phyloP scores from a whole-genome alignment of 64 coral and sea anemone genomes.

The Stichodactyla helianthus region DNA sequence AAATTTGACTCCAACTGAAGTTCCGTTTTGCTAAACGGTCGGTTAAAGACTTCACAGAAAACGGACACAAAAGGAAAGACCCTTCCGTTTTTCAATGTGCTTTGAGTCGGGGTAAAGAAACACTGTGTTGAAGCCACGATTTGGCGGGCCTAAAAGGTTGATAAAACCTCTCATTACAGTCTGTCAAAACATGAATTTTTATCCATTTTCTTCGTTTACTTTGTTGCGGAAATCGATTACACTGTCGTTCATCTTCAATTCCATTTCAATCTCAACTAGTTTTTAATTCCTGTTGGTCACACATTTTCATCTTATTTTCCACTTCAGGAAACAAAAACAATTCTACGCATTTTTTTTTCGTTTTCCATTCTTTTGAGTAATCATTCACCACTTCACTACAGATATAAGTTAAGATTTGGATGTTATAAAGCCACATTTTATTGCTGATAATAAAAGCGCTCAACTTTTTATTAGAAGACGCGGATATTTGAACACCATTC shows the following conservation, averaged over 20 bases:
- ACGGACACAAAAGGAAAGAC: too few relatives aligned
- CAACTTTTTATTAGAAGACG: neutral
- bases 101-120: too few relatives aligned
- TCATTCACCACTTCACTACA: neutral
- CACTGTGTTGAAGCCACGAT: too few relatives aligned
- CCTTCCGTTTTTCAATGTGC: too few relatives aligned
- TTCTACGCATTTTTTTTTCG: neutral
- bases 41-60: too few relatives aligned
- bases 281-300: neutral
- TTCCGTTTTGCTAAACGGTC: too few relatives aligned
- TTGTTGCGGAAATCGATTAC: conserved; percentile 1
- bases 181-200: neutral
- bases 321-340: neutral
- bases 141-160: neutral
- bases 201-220: neutral
- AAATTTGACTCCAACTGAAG: too few relatives aligned
- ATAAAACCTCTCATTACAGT: neutral
- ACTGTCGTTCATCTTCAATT: neutral
- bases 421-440: neutral
- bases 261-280: neutral
- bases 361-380: neutral
- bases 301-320: neutral
- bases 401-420: neutral
- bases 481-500: neutral
- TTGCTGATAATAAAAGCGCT: neutral